Percentiles rank a stretch among this genome's conserved stretches.
Conservation (phyloP, 2,888 invertebrate genomes). For the Acheta domesticus region DNA sequence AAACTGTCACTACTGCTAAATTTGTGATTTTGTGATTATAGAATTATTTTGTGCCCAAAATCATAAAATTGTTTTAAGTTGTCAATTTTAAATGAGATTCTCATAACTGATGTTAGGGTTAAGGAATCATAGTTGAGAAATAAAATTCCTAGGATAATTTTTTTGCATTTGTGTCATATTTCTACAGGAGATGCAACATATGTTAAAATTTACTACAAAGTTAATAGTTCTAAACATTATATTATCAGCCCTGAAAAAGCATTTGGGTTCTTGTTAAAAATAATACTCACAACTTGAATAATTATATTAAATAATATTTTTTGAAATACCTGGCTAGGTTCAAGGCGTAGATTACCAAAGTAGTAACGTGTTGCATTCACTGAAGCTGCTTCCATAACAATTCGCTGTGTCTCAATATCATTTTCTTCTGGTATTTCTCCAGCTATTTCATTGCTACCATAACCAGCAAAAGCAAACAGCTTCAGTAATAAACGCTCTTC, state of each 20-base stretch:
- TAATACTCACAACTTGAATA: no score
- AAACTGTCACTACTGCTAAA: no score
- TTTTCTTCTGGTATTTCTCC: conserved; percentile 63
- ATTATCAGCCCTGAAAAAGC: no score
- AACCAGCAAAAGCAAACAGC: conserved; percentile 53
- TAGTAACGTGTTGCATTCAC: conserved; percentile 81
- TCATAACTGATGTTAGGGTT: no score
- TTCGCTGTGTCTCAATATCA: conserved; percentile 75
- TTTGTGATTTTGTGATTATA: neutral
- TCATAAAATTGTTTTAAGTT: neutral
- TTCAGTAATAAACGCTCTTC: conserved; percentile 83
- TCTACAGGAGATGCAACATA: no score
- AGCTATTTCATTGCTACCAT: conserved; percentile 54
- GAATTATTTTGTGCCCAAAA: neutral
- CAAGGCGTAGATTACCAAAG: conserved; percentile 76
- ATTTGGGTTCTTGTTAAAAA: no score
- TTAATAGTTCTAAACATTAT: no score
- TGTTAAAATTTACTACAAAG: no score
- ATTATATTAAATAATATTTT: no score
- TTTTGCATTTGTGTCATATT: no score
- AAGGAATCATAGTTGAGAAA: no score
- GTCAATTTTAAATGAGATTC: neutral
- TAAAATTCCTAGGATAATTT: no score
- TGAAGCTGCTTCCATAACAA: conserved; percentile 75
- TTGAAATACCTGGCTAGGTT: conserved; percentile 64